These are phyloP conservation scores for Puma concolor DNA, from an alignment of 2,113 vertebrate species.

Conservation along the genomic window DNA sequence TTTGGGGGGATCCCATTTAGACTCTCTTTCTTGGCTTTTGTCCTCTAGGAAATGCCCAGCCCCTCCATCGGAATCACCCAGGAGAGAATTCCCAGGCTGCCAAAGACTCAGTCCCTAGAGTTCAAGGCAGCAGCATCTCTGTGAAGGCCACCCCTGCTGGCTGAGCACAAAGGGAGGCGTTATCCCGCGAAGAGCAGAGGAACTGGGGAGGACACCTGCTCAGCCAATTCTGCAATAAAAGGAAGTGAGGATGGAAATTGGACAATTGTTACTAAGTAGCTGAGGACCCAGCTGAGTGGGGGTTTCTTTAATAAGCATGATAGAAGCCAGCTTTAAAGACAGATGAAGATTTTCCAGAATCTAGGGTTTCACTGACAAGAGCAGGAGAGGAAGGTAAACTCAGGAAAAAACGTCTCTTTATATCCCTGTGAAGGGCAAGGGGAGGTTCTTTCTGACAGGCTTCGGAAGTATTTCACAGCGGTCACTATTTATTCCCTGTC, in stretches of 20 bases:
- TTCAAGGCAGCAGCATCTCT: neutral
- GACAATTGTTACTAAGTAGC: constrained; percentile 84
- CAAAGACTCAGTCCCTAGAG: constrained; percentile 44
- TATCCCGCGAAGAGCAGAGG: constrained; percentile 9
- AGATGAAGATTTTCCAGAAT: constrained; percentile 75
- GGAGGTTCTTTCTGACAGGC: neutral
- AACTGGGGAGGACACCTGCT: constrained; percentile 83
- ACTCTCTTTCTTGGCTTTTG: neutral
- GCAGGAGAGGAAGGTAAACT: neutral
- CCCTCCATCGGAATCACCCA: neutral
- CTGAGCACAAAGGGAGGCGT: constrained; percentile 70
- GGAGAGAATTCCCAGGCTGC: constrained; percentile 28
- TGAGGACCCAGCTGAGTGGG: constrained; percentile 84
- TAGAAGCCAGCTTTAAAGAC: constrained; percentile 77
- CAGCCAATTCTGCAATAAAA: constrained; percentile 84
- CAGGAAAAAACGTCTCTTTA: neutral
- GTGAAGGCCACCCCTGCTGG: constrained; percentile 54
- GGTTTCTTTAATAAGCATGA: constrained; percentile 78
- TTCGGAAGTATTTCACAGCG: neutral
- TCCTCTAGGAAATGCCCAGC: neutral
- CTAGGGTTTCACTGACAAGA: neutral
- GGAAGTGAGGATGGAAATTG: constrained; percentile 81
- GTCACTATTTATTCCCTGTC: neutral
- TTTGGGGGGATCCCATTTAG: neutral
- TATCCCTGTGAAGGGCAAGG: neutral